A percentile compares a stretch with the other conserved stretches of the same genome.
Conservation (phyloP, 1,140 invertebrate genomes). For the Zaprionus vittiger region DNA sequence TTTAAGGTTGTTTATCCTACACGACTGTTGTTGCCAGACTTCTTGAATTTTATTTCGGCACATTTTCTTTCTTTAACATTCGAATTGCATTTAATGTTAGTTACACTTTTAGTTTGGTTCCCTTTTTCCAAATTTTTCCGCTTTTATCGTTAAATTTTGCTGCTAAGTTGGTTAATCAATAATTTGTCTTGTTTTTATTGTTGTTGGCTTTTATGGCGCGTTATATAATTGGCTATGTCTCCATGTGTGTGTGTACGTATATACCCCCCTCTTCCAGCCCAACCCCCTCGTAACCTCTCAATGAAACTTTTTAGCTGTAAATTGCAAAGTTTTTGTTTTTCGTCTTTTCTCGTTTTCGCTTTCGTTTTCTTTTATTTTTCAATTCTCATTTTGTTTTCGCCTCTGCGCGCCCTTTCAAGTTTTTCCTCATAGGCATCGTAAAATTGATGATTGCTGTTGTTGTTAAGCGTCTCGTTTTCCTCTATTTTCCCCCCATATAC, state of each 20-base stretch:
- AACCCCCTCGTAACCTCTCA: background rate
- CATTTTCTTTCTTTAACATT: background rate
- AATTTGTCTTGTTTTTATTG: slow-evolving; percentile 21
- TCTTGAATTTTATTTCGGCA: background rate
- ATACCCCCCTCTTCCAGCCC: background rate
- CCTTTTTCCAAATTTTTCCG: background rate
- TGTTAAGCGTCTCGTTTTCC: background rate
- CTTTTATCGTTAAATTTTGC: slow-evolving; percentile 15
- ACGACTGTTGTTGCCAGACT: background rate
- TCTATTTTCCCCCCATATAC: slow-evolving; percentile 1
- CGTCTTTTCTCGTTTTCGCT: background rate
- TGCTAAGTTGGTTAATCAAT: slow-evolving; percentile 41
- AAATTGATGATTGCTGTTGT: slow-evolving; percentile 32
- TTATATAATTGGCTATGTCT: slow-evolving; percentile 8
- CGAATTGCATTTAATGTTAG: slow-evolving; percentile 11
- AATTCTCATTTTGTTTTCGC: slow-evolving; percentile 10
- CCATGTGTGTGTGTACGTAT: background rate
- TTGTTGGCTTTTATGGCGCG: slow-evolving; percentile 20
- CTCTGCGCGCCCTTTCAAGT: slow-evolving; percentile 20
- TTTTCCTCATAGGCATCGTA: slow-evolving; percentile 41
- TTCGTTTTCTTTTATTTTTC: slow-evolving; percentile 16
- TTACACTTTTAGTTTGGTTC: slow-evolving; percentile 20
- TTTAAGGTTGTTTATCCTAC: background rate
- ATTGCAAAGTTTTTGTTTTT: slow-evolving; percentile 31
- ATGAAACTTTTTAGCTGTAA: slow-evolving; percentile 33